Evolutionary conservation across 2,113 vertebrate species (phyloP).

Genomic region (Oenanthe oenanthe): DNA sequence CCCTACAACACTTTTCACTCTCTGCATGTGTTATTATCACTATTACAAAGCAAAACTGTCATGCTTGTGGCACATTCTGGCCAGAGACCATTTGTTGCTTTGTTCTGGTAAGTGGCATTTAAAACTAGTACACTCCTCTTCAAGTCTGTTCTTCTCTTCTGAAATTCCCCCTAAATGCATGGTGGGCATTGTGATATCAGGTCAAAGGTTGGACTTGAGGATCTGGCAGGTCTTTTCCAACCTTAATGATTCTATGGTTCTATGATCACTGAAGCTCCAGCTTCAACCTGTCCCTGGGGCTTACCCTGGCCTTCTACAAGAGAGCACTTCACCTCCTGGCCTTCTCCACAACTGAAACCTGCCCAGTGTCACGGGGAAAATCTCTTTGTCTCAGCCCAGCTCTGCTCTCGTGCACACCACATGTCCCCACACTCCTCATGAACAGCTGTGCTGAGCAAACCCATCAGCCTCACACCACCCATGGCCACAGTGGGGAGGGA

Average conservation of each 20-base stretch:
- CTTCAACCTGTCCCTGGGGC: neutral
- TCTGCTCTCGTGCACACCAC: neutral
- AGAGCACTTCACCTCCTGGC: neutral
- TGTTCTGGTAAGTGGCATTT: neutral
- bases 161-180: neutral
- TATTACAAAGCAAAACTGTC: neutral
- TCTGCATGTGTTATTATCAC: neutral
- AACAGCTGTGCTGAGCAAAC: neutral
- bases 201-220: neutral
- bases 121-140: neutral
- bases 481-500: neutral
- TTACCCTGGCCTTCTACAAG: neutral
- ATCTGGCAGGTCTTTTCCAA: neutral
- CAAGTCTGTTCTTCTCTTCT: neutral
- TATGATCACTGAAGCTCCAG: neutral
- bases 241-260: neutral
- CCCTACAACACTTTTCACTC: neutral
- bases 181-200: neutral
- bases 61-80: neutral
- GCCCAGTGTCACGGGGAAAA: neutral
- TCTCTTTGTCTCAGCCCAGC: neutral
- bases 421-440: neutral
- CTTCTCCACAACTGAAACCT: neutral
- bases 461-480: neutral
- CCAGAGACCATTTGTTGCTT: neutral